phyloP scores from a whole-genome alignment of 2,113 vertebrate genomes.

The Asarcornis scutulata region DNA sequence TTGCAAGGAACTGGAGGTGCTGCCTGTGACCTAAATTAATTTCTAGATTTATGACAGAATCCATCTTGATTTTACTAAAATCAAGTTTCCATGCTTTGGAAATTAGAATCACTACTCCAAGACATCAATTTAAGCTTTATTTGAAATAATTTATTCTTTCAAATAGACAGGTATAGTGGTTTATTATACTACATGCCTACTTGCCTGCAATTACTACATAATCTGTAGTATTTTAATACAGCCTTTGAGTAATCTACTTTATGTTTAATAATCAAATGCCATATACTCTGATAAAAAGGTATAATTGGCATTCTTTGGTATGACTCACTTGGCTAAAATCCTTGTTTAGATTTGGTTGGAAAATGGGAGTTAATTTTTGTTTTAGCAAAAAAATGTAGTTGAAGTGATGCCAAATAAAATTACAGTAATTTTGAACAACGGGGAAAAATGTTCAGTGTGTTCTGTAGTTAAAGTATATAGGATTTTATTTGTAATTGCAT shows the following conservation, averaged over 20 bases:
- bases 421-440: constrained; percentile 22
- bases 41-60: neutral
- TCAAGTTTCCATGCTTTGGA: neutral
- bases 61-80: constrained; percentile 7
- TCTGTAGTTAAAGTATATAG: neutral
- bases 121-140: neutral
- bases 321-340: constrained; percentile 36
- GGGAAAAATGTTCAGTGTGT: neutral
- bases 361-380: constrained; percentile 31
- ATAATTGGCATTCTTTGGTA: neutral
- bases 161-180: neutral
- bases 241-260: neutral
- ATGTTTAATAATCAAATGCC: neutral
- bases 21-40: constrained; percentile 13
- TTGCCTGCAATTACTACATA: neutral
- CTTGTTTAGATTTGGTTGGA: neutral
- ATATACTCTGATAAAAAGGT: neutral
- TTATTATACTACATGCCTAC: neutral
- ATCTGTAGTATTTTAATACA: neutral
- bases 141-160: neutral
- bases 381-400: constrained; percentile 30
- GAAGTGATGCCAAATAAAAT: neutral
- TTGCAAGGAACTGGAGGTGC: neutral
- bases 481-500: neutral
- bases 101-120: neutral